A percentile compares a stretch with the other conserved stretches of the same genome.
Evolutionary conservation across 2,797 vertebrate species (phyloP).

Genomic region (Anableps anableps): DNA sequence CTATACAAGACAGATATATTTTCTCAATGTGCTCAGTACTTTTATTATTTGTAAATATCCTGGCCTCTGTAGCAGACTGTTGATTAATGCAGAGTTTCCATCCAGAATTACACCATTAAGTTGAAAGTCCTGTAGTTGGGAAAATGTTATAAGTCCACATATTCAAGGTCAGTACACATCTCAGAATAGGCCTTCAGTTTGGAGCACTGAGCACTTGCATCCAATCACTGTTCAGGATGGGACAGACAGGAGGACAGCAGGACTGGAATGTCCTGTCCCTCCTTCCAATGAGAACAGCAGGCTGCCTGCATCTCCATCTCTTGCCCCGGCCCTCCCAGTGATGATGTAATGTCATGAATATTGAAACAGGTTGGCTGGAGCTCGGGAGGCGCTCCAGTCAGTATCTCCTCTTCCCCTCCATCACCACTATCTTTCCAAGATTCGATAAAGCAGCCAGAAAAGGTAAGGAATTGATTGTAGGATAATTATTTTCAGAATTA

Average conservation of each 20-base stretch:
- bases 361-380: slow-evolving; percentile 75
- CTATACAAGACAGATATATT: background rate
- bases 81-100: background rate
- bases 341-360: slow-evolving; percentile 83
- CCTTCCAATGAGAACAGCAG: slow-evolving; percentile 63
- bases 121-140: background rate
- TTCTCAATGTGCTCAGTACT: background rate
- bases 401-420: slow-evolving; percentile 71
- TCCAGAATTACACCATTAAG: background rate
- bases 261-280: background rate
- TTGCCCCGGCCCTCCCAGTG: slow-evolving; percentile 57
- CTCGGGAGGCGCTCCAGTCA: slow-evolving; percentile 74
- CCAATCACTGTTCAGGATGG: slow-evolving; percentile 33
- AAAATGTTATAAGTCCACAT: background rate
- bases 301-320: slow-evolving; percentile 14
- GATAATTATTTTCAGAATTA: slow-evolving; percentile 2
- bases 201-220: slow-evolving; percentile 1
- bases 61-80: background rate
- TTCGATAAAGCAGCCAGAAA: slow-evolving; percentile 51
- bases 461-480: slow-evolving; percentile 67
- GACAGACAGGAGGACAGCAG: slow-evolving; percentile 17
- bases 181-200: slow-evolving; percentile 27
- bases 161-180: slow-evolving; percentile 32
- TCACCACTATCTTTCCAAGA: slow-evolving; percentile 59
- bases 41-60: background rate